Base-by-base conservation (phyloP, 2,113 vertebrate genomes). In the Etheostoma spectabile region DNA sequence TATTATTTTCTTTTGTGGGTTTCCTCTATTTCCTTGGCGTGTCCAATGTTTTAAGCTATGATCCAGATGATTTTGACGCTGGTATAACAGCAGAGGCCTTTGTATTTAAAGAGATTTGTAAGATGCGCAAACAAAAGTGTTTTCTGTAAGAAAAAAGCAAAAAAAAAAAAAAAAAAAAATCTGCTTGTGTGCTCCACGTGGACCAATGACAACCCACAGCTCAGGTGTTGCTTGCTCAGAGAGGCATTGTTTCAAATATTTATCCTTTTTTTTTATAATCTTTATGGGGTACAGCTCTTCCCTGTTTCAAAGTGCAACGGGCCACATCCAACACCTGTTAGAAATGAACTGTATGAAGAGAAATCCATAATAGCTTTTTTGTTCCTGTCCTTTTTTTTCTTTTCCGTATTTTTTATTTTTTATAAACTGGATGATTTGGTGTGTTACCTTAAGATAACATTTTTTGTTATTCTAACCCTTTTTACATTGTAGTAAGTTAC, bases 191-290 rank as follows among this genome's bases (percentile, higher is more conserved):
- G 87, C 92, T 95, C 92, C 92, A 94, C 93, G 92, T 93, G 94
- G 94, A 94, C 94, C 93, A 97, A 97, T 96, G 97, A 96, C 96
- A 94, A 92, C 97, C 97, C 96, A 96, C 96, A 96, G n/a, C 97
- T 97, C 97, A 97, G n/a, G 96, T 97, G 97, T 97, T 98, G 96
- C 97, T 97, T 98, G 97, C 97, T 97, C 94, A 96, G 95, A 96
- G 95, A 93, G 93, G 93, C 95, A 96, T 96, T 95, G 95, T 97
- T 95, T 94, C 87, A 92, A 92, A 94, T 93, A 90, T 94, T 92
- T 94, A 94, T n/a, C n/a, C n/a, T n/a, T n/a, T n/a, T n/a, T 90
- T 93, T 95, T 94, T 94, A 89, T 93, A 95, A 95, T 93, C 92
- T 94, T 94, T n/a, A n/a, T n/a, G n/a, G 93, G 93, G 94, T 95